These are phyloP conservation scores for Nixonia krombeini DNA, from an alignment of 1,140 invertebrate species.

Conservation along the genomic window DNA sequence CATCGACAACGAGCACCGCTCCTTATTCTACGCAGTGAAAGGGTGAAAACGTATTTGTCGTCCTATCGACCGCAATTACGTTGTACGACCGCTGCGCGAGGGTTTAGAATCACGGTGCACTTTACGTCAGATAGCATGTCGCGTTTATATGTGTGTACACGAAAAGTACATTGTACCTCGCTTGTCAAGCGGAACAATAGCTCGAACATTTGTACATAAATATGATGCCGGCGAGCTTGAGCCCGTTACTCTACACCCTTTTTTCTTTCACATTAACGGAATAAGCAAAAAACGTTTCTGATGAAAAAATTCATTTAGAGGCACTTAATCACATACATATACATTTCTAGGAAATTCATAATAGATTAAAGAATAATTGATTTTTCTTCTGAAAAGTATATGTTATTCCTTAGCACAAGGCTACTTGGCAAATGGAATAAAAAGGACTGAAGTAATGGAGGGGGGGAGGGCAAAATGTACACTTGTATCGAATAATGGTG, in stretches of 20 bases:
- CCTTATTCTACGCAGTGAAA: constrained; percentile 41
- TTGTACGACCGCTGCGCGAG: constrained; percentile 31
- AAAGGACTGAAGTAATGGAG: too few species aligned
- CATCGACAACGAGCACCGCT: constrained; percentile 55
- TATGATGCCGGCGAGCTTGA: constrained; percentile 4
- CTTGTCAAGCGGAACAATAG: constrained; percentile 37
- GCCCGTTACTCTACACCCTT: too few species aligned
- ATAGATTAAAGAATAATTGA: too few species aligned
- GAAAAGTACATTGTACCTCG: constrained; percentile 45
- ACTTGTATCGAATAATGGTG: constrained; percentile 38
- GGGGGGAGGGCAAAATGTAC: too few species aligned
- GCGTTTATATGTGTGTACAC: constrained; percentile 17
- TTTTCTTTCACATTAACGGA: too few species aligned
- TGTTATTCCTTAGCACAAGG: too few species aligned
- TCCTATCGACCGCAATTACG: constrained; percentile 66
- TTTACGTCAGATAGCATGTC: constrained; percentile 38
- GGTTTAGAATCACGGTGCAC: constrained; percentile 43
- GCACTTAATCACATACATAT: too few species aligned
- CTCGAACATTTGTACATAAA: constrained; percentile 36
- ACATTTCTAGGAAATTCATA: too few species aligned
- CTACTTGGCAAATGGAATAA: too few species aligned
- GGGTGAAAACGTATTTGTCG: constrained; percentile 61
- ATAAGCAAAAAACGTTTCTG: too few species aligned
- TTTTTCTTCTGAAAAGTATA: too few species aligned
- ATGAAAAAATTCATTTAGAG: too few species aligned